Evolutionary conservation across 2,113 vertebrate species (phyloP), one percentile per base, ranked within the genome.

Genomic region (Petromus typicus): DNA sequence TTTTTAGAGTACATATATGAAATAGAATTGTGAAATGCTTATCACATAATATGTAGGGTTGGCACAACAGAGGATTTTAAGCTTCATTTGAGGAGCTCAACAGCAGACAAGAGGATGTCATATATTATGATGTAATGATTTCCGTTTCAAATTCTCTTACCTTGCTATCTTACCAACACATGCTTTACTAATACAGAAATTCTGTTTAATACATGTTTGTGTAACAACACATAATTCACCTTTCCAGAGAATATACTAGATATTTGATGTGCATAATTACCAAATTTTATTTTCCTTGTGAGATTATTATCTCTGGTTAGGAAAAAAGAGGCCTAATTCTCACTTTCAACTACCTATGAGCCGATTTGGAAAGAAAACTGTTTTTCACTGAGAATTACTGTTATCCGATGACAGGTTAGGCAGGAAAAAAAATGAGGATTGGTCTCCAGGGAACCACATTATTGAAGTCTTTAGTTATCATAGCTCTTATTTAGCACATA

Each of bases 201-300:
- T 92, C 92, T 92, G 67, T 25, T 88, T 95, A 97, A 96, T 97
- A 83, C 94, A 94, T 95, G 86, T 95, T 97, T 96, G 86, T 22
- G 4, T 48, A 97, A 86, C 82, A 96, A 95, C 90, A 94, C 95
- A 84, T 95, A 96, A 96, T 97, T 97, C 97, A 95, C 69, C 90
- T 97, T 94, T 95, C 81, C 32, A 84, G 92, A 97, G 92, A 96
- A 97, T 79, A 95, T 94, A 45, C 25, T 95, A 95, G 81, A 96
- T 79, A 91, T 92, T 86, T 95, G 92, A 97, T 95, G 96, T 95
- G 94, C 95, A 82, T 96, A 97, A 97, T 97, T 96, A 97, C 63
- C 73, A 95, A 96, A 96, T 96, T 97, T 96, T 94, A 95, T 96
- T 98, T 97, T 96, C 92, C 86, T 96, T 95, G 88, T 0, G 4